Conservation (phyloP, 2,113 vertebrate species). For the Pica pica region DNA sequence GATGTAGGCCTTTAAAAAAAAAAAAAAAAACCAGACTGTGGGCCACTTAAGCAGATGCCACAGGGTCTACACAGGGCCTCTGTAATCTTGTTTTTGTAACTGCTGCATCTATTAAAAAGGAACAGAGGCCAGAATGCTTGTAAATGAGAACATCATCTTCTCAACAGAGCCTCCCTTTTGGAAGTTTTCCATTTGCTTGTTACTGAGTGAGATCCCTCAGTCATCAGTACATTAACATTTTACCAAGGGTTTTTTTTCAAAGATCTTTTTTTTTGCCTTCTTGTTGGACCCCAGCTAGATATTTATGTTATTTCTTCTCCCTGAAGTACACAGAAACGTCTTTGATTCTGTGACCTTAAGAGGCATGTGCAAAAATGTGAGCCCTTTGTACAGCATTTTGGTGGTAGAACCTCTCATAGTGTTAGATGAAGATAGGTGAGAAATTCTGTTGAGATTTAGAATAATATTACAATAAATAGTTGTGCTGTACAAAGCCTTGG, state of each 20-base stretch:
- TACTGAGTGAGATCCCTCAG: conserved; percentile 8
- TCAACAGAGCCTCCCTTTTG: neutral
- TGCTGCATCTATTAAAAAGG: conserved; percentile 7
- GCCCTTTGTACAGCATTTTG: neutral
- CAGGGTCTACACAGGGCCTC: neutral
- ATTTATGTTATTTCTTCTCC: neutral
- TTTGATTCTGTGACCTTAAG: neutral
- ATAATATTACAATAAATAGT: neutral
- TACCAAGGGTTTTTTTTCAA: neutral
- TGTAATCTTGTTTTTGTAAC: conserved; percentile 52
- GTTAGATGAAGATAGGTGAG: neutral
- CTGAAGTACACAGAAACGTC: neutral
- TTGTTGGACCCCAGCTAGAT: neutral
- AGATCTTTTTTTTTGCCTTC: neutral
- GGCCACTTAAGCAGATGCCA: conserved; percentile 37
- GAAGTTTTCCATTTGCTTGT: conserved; percentile 8
- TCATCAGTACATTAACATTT: neutral
- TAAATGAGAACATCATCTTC: conserved; percentile 18
- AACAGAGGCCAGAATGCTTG: conserved; percentile 22
- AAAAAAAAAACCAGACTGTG: neutral
- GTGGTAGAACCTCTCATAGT: neutral
- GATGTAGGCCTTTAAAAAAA: neutral
- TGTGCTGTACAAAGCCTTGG: neutral
- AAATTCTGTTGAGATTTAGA: neutral
- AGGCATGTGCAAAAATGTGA: neutral